These are phyloP conservation scores for Erebia palarica DNA, from an alignment of 2,888 invertebrate genomes.

Conservation along the genomic window DNA sequence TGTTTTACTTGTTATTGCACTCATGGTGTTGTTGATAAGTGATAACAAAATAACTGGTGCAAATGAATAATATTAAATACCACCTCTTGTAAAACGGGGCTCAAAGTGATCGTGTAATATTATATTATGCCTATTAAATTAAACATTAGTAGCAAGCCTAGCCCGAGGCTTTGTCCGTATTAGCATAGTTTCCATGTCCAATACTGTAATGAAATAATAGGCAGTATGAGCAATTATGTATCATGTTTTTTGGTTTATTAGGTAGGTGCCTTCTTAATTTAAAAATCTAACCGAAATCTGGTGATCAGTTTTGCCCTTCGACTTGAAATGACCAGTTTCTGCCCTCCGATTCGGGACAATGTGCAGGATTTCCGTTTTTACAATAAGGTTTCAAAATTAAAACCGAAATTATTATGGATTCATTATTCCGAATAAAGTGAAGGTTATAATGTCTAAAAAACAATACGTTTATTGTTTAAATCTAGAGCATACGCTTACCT, in stretches of 20 bases:
- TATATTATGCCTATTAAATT: slow-evolving; percentile 9
- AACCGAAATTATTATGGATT: too few relatives aligned
- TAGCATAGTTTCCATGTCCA: slow-evolving; percentile 11
- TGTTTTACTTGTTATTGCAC: background rate
- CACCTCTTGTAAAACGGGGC: background rate
- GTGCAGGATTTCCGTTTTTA: too few relatives aligned
- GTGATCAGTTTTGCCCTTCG: too few relatives aligned
- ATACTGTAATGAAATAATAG: slow-evolving; percentile 17
- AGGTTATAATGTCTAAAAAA: too few relatives aligned
- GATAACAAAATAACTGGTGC: background rate
- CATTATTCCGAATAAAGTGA: too few relatives aligned
- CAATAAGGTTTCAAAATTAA: too few relatives aligned
- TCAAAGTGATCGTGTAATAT: slow-evolving; percentile 10
- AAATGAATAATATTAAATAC: background rate
- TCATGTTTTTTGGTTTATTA: background rate
- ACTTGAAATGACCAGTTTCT: too few relatives aligned
- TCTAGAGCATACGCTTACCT: too few relatives aligned
- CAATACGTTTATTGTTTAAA: too few relatives aligned
- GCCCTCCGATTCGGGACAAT: too few relatives aligned
- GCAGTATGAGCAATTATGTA: background rate
- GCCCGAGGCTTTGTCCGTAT: slow-evolving; percentile 11
- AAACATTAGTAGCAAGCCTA: slow-evolving; percentile 11
- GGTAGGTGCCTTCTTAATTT: background rate
- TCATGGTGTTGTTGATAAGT: background rate
- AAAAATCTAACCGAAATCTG: too few relatives aligned